Evolutionary conservation across 2,888 invertebrate genomes (phyloP).

Genomic region (Ferrisia virgata): DNA sequence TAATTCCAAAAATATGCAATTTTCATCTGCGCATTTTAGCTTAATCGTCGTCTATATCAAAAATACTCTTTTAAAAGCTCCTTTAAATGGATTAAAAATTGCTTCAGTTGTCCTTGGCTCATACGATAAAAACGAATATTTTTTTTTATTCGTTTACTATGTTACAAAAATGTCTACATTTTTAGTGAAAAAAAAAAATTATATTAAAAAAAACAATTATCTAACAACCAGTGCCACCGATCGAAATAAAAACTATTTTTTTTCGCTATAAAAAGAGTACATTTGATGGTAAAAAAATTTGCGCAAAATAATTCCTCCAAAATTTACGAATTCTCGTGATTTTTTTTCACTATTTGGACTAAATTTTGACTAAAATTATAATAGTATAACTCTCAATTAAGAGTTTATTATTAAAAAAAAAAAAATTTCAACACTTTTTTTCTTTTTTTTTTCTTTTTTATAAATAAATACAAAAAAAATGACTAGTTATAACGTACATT

Average conservation of each 20-base stretch:
- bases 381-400: not conserved
- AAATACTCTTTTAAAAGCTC: constrained; percentile 14
- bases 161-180: not conserved
- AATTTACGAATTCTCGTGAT: not conserved
- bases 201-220: not conserved
- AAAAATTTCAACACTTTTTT: not conserved
- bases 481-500: constrained; percentile 30
- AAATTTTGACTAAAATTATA: constrained; percentile 8
- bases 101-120: not conserved
- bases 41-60: too few relatives aligned
- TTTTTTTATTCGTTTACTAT: not conserved
- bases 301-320: not conserved
- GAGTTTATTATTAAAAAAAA: not conserved
- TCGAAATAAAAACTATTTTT: not conserved
- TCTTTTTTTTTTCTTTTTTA: not conserved
- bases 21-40: not conserved
- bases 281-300: not conserved
- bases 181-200: not conserved
- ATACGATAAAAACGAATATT: not conserved
- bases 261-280: not conserved
- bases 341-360: not conserved
- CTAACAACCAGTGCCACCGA: not conserved
- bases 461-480: constrained; percentile 23
- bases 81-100: not conserved
- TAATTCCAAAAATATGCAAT: not conserved